Evolutionary conservation across 2,113 vertebrate species (phyloP), one percentile per base, ranked within the genome.

Genomic region (Neotoma lepida): DNA sequence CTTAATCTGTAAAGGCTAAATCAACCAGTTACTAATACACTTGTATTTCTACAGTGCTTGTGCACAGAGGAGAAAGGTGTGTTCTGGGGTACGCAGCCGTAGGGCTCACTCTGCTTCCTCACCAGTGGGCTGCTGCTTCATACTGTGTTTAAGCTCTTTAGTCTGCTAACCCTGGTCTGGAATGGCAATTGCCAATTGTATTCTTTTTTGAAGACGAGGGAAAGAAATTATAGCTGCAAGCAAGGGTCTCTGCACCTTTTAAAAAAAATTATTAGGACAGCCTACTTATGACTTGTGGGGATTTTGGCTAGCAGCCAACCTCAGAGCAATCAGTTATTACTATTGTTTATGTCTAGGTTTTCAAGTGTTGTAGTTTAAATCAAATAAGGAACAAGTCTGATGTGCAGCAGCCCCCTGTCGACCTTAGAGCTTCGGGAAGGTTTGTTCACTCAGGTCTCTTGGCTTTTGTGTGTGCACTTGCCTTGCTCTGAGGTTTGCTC

Each of bases 1-100:
- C 85, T 88, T 86, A 87, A 51, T 76, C 56, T 85, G 87, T 28
- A 95, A 95, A 95, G 68, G 94, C 68, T 95, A 41, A 94, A 41
- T 91, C 58, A 91, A 66, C 70, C 94, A 81, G 58, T 93, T 96
- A 35, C 20, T 87, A 54, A 87, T 86, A 74, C 49, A 49, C 6
- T 94, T 85, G 39, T 80, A 20, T 39, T 93, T 44, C 78, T 49
- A 39, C 89, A 46, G 24, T 91, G 39, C 3, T 81, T 33, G 76
- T 86, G 30, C 28, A 74, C 6, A 17, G 61, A 35, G 56, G 71
- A 8, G 46, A 54, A 51, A 41, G 41, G 26, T 77, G 2, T 77
- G 14, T 88, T 56, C 28, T 63, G 85, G 35, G 87, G 90, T 71
- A 0, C 68, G 44, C 30, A 80, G 35, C 7, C 44, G 58, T 81